phyloP scores from a whole-genome alignment of 2,888 invertebrate genomes.

The Apotomis turbidana region DNA sequence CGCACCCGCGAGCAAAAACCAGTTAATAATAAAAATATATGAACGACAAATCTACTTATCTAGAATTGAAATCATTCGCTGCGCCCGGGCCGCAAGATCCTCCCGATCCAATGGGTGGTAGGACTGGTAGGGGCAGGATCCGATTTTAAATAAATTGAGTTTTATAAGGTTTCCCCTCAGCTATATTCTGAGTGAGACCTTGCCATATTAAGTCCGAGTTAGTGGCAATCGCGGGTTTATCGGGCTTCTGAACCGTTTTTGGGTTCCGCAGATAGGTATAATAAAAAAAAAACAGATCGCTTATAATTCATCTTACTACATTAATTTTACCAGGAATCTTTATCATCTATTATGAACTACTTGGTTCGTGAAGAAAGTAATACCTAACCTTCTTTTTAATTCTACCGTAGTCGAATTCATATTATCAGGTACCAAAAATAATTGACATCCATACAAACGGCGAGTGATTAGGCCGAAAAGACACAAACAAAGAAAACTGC shows the following conservation, averaged over 20 bases:
- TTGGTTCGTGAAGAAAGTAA: too few relatives aligned
- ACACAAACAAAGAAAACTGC: too few relatives aligned
- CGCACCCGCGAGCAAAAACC: conserved; percentile 44
- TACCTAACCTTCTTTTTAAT: too few relatives aligned
- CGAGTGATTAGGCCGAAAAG: too few relatives aligned
- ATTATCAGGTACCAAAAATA: too few relatives aligned
- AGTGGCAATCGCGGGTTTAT: conserved; percentile 32
- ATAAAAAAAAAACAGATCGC: too few relatives aligned
- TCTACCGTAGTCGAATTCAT: too few relatives aligned
- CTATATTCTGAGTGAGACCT: conserved; percentile 39
- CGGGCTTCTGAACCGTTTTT: conserved; percentile 18
- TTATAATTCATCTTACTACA: too few relatives aligned
- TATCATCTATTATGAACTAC: too few relatives aligned
- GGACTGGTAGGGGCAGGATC: conserved; percentile 60
- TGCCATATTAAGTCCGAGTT: conserved; percentile 38
- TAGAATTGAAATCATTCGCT: conserved; percentile 71
- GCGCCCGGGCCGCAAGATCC: conserved; percentile 55
- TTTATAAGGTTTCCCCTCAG: conserved; percentile 61
- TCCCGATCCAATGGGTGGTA: conserved; percentile 56
- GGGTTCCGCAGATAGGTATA: neutral
- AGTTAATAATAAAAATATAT: conserved; percentile 60
- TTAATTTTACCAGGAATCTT: too few relatives aligned
- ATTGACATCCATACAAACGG: too few relatives aligned
- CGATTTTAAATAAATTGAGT: conserved; percentile 72
- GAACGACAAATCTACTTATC: conserved; percentile 67